Base-by-base conservation (phyloP, 2,888 invertebrate species). In the Seira sanloemensis region DNA sequence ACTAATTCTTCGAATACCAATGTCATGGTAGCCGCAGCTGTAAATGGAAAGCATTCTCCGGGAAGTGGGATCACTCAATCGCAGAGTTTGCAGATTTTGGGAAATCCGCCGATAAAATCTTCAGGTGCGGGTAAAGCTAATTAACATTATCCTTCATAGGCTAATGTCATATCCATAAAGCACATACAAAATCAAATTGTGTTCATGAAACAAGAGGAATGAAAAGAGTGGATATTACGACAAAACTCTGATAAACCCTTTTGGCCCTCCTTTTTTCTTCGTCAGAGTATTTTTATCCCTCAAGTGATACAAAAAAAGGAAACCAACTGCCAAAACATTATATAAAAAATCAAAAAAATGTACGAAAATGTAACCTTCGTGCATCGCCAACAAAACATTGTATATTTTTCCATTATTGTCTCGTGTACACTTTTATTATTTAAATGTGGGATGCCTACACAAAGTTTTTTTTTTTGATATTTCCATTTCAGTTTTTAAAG, bases 31-130 rank as follows among this genome's bases (percentile, higher is more conserved):
- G n/a, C 19, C 19, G 73, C 37, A 2, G 23, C 81, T n/a, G 50
- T 76, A 16, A 81, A 81, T 50, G 81, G 81, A 4, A 81, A 76
- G 24, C 46, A 73, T 7, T 18, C 65, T 66, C 16, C 73, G 26
- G 9, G 46, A 1, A 12, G 18, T 16, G 80, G 75, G 4, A 81
- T 81, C 50, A 58, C 81, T 1, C 76, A 81, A 54, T 81, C 81
- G 9, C 81, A 81, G 58, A 81, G 81, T 72, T 72, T 81, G 18
- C 75, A 75, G 25, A 23, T 69, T 65, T 50, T 81, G n/a, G 81
- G 75, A 9, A 79, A 79, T 68, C 79, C 46, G 9, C 74, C 80
- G 24, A n/a, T 37, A 1, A 62, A 66, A 26, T 37, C 37, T 37
- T 37, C 37, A 37, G 12, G 37, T 37, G 12, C 12, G 37, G 37